Percentiles rank a stretch among this genome's conserved stretches.
Conservation (phyloP, 2,113 vertebrate species). For the Centropus bengalensis region DNA sequence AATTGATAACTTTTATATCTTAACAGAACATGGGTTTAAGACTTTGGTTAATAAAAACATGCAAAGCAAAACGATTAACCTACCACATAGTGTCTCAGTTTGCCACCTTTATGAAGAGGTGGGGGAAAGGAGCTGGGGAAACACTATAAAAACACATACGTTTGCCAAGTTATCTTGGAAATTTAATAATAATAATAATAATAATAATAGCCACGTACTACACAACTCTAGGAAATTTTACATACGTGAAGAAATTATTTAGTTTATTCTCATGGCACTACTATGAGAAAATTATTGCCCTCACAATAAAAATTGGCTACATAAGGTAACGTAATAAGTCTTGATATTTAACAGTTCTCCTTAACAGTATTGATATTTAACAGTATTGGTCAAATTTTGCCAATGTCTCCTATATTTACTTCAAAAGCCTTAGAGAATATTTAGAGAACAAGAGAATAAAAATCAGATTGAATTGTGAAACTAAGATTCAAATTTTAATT, state of each 20-base stretch:
- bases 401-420: not conserved
- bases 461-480: not conserved
- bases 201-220: not conserved
- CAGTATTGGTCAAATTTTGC: not conserved
- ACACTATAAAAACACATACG: not conserved
- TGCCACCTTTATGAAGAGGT: not conserved
- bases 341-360: not conserved
- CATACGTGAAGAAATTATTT: not conserved
- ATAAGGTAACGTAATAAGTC: not conserved
- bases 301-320: not conserved
- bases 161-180: not conserved
- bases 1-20: not conserved
- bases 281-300: not conserved
- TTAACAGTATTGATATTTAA: not conserved
- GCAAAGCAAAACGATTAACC: not conserved
- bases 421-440: constrained; percentile 2
- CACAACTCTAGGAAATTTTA: not conserved
- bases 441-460: not conserved
- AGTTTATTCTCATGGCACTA: not conserved
- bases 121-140: not conserved
- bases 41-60: not conserved
- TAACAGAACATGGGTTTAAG: not conserved
- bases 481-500: not conserved
- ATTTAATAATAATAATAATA: not conserved
- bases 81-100: not conserved